Conservation (phyloP, 2,113 vertebrate genomes). For the Tautogolabrus adspersus region DNA sequence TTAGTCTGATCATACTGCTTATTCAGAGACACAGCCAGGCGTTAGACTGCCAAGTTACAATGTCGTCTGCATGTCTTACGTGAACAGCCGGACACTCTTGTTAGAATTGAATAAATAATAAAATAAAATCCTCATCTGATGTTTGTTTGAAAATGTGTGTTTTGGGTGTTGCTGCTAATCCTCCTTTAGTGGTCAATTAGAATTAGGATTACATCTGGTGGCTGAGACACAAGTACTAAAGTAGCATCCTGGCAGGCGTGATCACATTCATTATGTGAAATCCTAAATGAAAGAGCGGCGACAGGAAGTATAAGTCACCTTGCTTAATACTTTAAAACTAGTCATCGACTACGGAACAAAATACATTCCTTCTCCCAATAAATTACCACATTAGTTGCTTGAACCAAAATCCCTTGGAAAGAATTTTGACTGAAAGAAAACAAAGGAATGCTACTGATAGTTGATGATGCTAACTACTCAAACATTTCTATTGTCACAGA, state of each 20-base stretch:
- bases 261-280: constrained; percentile 34
- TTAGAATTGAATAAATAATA: neutral
- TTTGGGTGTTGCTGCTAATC: constrained; percentile 11
- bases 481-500: neutral
- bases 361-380: neutral
- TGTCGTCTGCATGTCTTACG: neutral
- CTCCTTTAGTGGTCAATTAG: constrained; percentile 1
- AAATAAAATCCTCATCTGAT: constrained; percentile 11
- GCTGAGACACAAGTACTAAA: constrained; percentile 30
- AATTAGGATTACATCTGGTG: constrained; percentile 1
- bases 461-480: neutral
- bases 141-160: constrained; percentile 30
- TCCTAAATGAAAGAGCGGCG: constrained; percentile 15
- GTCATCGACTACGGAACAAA: neutral
- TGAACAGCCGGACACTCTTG: neutral
- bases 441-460: neutral
- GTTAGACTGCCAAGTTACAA: constrained; percentile 3
- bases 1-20: neutral
- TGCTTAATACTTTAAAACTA: neutral
- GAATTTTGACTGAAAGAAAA: no score
- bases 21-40: neutral
- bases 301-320: no score
- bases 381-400: neutral
- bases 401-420: no score
- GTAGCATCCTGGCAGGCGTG: constrained; percentile 5